A percentile compares a stretch with the other conserved stretches of the same genome.
phyloP scores from a whole-genome alignment of 2,888 invertebrate species.

The Tachina fera region DNA sequence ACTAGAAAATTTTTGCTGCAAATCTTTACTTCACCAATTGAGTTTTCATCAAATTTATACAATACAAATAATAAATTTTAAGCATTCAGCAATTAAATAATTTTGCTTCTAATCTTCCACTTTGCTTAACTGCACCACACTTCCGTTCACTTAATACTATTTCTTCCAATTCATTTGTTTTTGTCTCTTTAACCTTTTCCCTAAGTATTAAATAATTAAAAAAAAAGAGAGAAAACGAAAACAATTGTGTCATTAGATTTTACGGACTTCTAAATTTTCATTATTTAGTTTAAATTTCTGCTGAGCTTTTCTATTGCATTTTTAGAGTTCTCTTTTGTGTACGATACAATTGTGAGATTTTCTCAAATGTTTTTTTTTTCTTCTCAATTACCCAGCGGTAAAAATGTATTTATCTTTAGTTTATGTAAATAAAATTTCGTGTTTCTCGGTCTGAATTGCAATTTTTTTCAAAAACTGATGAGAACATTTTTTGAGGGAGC shows the following conservation, averaged over 20 bases:
- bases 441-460: too few species aligned
- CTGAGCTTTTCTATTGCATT: not conserved
- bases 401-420: too few species aligned
- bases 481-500: too few species aligned
- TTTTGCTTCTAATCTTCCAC: not conserved
- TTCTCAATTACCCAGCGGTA: not conserved
- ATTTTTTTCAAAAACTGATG: too few species aligned
- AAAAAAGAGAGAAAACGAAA: slow-evolving; percentile 29
- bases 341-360: not conserved
- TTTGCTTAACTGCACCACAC: slow-evolving; percentile 22
- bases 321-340: not conserved
- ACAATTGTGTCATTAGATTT: slow-evolving; percentile 60
- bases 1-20: too few species aligned
- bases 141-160: slow-evolving; percentile 16
- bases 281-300: not conserved
- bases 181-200: slow-evolving; percentile 9
- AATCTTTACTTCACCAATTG: too few species aligned
- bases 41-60: too few species aligned
- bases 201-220: slow-evolving; percentile 22
- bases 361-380: not conserved
- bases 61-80: too few species aligned
- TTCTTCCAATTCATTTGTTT: not conserved
- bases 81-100: not conserved
- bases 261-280: slow-evolving; percentile 37
- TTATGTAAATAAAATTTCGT: too few species aligned